Evolutionary conservation across 1,140 invertebrate species (phyloP), one percentile per base, ranked within the genome.

Genomic region (Bemisia tabaci): DNA sequence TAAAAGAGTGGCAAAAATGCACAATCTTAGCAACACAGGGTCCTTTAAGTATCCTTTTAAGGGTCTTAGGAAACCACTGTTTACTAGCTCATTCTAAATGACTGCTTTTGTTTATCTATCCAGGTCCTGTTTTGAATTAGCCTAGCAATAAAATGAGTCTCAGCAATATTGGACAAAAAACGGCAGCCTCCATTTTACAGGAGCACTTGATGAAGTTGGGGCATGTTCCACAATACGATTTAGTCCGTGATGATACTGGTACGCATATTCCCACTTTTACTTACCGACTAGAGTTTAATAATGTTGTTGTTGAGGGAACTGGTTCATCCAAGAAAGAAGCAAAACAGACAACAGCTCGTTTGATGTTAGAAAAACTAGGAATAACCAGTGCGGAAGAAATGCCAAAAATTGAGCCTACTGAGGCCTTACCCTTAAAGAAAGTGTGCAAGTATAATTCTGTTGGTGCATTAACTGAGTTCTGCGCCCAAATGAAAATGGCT

Each of bases 181-280:
- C 85, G 11, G 86, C 86, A 23, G 86, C 87, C 39, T 87, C 87
- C 67, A 82, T 85, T 59, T 75, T 90, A 2, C 87, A 91, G 77
- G 88, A 90, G 75, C 79, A 88, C 71, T 86, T 86, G 74, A 80
- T 83, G 0, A 83, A 84, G 67, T 77, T 82, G 58, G 79, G 80
- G 1, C 76, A 77, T 25, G 80, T 79, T 2, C 87, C 87, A 1
- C 82, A 84, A 69, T 91, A 88, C 72, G 81, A 87, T 70, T 74
- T 90, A 23, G 80, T 90, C 69, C 79, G 84, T 64, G 82, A 86
- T 72, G 85, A 87, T 70, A 84, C 84, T 23, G 85, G 85, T 21
- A 83, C 86, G 1, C 87, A 89, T 74, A 81, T 86, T 66, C 87
- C 88, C 64, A 81, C 81, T 27, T 91, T 90, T 73, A 83, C 83